Evolutionary conservation across 2,888 invertebrate species (phyloP).

Genomic region (Thyatira batis): DNA sequence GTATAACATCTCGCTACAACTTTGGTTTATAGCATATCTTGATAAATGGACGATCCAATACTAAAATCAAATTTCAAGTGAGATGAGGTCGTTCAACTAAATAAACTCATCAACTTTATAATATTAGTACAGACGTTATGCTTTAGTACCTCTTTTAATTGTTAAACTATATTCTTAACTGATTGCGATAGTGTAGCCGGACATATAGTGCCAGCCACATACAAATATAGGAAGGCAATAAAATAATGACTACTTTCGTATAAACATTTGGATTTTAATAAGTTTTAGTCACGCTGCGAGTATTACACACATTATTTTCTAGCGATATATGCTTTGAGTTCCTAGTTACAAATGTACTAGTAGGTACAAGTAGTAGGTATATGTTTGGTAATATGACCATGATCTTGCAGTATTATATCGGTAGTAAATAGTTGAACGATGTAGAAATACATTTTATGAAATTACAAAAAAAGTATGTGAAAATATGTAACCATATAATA

Average conservation of each 20-base stretch:
- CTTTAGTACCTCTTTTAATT: background rate
- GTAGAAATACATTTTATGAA: too few relatives aligned
- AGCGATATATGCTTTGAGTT: slow-evolving; percentile 6
- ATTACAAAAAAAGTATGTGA: too few relatives aligned
- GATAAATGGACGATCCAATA: too few relatives aligned
- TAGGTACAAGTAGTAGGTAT: slow-evolving; percentile 25
- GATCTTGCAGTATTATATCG: slow-evolving; percentile 32
- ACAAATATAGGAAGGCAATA: background rate
- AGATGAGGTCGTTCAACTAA: too few relatives aligned
- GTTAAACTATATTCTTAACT: slow-evolving; percentile 29
- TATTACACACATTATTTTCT: background rate
- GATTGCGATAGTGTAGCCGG: slow-evolving; percentile 47
- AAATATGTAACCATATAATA: too few relatives aligned
- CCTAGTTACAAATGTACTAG: slow-evolving; percentile 24
- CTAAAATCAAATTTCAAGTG: too few relatives aligned
- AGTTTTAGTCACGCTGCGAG: slow-evolving; percentile 3
- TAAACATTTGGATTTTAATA: background rate
- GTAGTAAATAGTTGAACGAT: slow-evolving; percentile 53
- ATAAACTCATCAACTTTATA: too few relatives aligned
- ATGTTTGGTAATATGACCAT: slow-evolving; percentile 36
- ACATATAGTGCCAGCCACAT: slow-evolving; percentile 4
- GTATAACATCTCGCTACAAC: too few relatives aligned
- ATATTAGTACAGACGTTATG: too few relatives aligned
- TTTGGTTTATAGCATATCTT: too few relatives aligned
- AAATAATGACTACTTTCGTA: background rate